Evolutionary conservation across 1,140 invertebrate species (phyloP).

Genomic region (Drosophila sulfurigaster): DNA sequence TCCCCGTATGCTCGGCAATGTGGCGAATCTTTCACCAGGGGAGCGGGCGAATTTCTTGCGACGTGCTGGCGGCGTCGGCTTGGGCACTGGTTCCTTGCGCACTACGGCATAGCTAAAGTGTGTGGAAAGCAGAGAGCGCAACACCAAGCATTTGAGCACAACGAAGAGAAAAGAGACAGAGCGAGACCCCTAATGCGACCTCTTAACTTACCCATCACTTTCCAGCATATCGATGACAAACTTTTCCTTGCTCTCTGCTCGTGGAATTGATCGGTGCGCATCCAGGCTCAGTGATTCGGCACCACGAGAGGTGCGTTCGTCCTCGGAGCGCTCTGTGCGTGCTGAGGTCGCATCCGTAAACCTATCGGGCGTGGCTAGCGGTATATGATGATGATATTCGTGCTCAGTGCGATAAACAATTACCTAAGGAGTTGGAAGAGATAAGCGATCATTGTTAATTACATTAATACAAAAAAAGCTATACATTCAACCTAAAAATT

Average conservation of each 20-base stretch:
- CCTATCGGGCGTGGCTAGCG: constrained; percentile 85
- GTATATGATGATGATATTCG: constrained; percentile 87
- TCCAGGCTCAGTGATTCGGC: constrained; percentile 88
- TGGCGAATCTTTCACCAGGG: constrained; percentile 86
- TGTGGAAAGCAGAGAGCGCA: constrained; percentile 58
- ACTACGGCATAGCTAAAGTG: constrained; percentile 80
- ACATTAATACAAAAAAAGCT: no score
- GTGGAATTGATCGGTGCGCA: constrained; percentile 67
- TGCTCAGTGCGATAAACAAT: constrained; percentile 88
- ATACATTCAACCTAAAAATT: no score
- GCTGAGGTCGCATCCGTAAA: constrained; percentile 85
- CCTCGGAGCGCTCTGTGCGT: constrained; percentile 86
- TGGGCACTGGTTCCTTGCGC: constrained; percentile 86
- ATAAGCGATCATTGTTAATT: background rate
- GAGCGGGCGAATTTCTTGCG: constrained; percentile 85
- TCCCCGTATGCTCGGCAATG: constrained; percentile 85
- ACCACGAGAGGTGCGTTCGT: constrained; percentile 89
- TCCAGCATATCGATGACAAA: constrained; percentile 85
- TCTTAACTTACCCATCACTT: constrained; percentile 85
- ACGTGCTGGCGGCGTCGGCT: constrained; percentile 86
- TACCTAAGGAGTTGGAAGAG: constrained; percentile 84
- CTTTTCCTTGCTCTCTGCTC: constrained; percentile 71
- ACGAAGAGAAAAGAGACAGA: background rate
- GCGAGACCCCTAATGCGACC: constrained; percentile 12
- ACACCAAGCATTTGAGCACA: constrained; percentile 51